A percentile compares a stretch with the other conserved stretches of the same genome.
phyloP scores from a whole-genome alignment of 2,113 vertebrate species.

The Anolis carolinensis region DNA sequence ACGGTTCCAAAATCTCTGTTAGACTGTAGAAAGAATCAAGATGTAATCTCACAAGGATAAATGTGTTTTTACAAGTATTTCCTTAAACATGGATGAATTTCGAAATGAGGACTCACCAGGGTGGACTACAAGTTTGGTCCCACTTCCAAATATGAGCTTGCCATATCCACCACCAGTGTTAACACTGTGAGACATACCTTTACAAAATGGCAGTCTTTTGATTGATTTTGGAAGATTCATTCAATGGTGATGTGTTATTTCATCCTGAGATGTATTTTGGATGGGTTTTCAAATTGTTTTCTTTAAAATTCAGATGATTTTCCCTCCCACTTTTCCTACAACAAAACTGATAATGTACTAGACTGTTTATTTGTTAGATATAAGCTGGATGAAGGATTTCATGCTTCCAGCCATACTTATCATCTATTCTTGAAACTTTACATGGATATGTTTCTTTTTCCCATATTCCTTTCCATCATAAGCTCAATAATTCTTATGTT shows the following conservation, averaged over 20 bases:
- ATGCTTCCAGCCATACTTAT: not conserved
- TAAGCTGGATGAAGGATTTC: not conserved
- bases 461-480: not conserved
- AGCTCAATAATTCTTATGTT: not conserved
- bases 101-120: slow-evolving; percentile 47
- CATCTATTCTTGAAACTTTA: not conserved
- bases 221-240: not conserved
- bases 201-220: slow-evolving; percentile 47
- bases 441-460: not conserved
- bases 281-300: not conserved
- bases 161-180: not conserved
- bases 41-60: not conserved
- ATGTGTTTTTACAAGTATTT: not conserved
- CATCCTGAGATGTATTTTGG: not conserved
- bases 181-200: slow-evolving; percentile 47
- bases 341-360: not conserved
- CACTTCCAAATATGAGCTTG: slow-evolving; percentile 60
- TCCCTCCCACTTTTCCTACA: not conserved
- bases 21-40: not conserved
- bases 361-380: not conserved
- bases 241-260: not conserved
- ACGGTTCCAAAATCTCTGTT: not conserved
- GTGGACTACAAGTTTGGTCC: slow-evolving; percentile 52
- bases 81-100: not conserved
- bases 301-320: not conserved